These are phyloP conservation scores for Engraulis encrasicolus DNA, from an alignment of 2,113 vertebrate genomes.

Conservation along the genomic window DNA sequence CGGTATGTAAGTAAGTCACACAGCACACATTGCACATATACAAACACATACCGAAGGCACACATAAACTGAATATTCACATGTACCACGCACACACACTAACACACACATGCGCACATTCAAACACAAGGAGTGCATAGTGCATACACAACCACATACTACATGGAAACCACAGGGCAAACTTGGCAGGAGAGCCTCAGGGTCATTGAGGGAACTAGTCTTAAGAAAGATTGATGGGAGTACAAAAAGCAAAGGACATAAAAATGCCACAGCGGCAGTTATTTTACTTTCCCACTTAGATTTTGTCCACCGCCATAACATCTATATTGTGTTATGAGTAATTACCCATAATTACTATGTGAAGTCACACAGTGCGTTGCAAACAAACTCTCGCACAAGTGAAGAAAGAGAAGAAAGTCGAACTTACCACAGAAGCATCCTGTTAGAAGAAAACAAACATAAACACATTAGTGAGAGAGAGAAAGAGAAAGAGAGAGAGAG, in stretches of 20 bases:
- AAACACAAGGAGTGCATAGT: too few species aligned
- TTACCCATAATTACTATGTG: neutral
- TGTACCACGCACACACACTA: neutral
- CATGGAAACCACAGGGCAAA: neutral
- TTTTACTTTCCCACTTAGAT: neutral
- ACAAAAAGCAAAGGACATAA: neutral
- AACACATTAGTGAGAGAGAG: neutral
- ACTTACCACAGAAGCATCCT: constrained; percentile 53
- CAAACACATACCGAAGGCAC: too few species aligned
- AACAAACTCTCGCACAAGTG: neutral
- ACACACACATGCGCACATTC: neutral
- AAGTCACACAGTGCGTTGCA: neutral
- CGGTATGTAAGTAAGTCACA: too few species aligned
- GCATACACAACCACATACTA: too few species aligned
- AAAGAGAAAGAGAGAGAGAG: neutral
- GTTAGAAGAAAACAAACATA: constrained; percentile 28
- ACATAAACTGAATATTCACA: too few species aligned
- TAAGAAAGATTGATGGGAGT: neutral
- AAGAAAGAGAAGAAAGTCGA: neutral
- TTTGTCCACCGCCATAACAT: neutral
- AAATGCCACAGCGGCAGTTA: neutral
- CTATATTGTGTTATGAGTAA: neutral
- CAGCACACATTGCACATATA: too few species aligned
- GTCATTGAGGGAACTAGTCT: neutral
- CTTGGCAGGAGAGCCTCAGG: neutral